These are phyloP conservation scores for Ascaphus truei DNA, from an alignment of 2,113 vertebrate genomes.

Conservation along the genomic window DNA sequence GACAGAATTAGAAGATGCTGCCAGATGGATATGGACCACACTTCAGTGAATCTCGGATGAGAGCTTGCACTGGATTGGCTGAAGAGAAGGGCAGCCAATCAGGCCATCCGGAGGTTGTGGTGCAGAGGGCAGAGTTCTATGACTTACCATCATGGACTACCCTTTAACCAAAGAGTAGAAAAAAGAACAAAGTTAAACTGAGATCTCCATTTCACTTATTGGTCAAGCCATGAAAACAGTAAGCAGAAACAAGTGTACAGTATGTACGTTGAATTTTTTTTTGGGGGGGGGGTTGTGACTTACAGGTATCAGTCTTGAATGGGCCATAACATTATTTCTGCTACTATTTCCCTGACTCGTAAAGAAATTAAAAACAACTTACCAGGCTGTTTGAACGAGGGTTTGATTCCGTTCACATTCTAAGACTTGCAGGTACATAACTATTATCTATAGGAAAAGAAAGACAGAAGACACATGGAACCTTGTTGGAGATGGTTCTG, in stretches of 20 bases:
- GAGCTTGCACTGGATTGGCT: constrained; percentile 97
- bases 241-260: constrained; percentile 72
- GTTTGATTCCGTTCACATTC: constrained; percentile 98
- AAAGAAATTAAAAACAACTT: constrained; percentile 64
- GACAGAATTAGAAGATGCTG: constrained; percentile 95
- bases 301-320: background rate
- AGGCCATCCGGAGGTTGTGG: constrained; percentile 98
- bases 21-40: constrained; percentile 94
- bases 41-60: constrained; percentile 97
- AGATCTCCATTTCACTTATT: constrained; percentile 70
- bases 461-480: too few species aligned
- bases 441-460: constrained; percentile 80
- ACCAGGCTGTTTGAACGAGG: constrained; percentile 98
- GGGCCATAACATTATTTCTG: constrained; percentile 65
- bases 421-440: constrained; percentile 97
- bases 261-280: too few species aligned
- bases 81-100: constrained; percentile 98
- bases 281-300: too few species aligned
- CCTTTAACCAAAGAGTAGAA: constrained; percentile 99
- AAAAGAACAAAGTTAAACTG: constrained; percentile 99
- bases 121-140: constrained; percentile 99
- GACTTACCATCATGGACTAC: constrained; percentile 99
- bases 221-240: constrained; percentile 81
- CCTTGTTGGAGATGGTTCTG: too few species aligned
- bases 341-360: constrained; percentile 75